Percentiles rank a stretch among this genome's conserved stretches.
Conservation (phyloP, 2,888 invertebrate species). For the Gandaritis pyraliata region DNA sequence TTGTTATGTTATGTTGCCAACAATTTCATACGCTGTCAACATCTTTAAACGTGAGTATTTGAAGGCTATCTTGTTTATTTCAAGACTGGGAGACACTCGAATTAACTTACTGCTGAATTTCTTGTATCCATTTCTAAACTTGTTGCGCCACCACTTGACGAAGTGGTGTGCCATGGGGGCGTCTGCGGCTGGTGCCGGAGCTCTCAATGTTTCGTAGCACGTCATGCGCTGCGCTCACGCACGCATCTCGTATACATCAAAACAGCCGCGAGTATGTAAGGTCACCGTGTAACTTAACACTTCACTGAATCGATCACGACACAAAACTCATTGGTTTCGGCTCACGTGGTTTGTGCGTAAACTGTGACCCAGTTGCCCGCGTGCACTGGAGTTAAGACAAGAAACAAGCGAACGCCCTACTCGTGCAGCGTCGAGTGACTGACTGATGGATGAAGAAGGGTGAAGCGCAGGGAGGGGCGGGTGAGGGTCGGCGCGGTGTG, state of each 20-base stretch:
- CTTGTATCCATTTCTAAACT: constrained; percentile 90
- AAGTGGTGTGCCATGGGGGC: constrained; percentile 90
- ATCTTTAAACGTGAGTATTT: constrained; percentile 27
- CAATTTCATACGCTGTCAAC: constrained; percentile 37
- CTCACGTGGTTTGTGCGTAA: constrained; percentile 62
- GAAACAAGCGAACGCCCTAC: constrained; percentile 63
- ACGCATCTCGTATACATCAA: constrained; percentile 83
- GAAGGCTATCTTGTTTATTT: constrained; percentile 42
- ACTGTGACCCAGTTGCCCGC: constrained; percentile 80
- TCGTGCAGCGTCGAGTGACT: constrained; percentile 73
- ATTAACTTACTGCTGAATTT: constrained; percentile 87
- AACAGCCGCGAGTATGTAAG: constrained; percentile 74
- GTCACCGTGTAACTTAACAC: constrained; percentile 64
- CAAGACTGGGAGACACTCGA: constrained; percentile 28
- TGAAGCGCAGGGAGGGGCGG: constrained; percentile 57
- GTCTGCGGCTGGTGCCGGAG: constrained; percentile 83
- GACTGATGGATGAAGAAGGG: constrained; percentile 73
- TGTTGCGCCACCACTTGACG: constrained; percentile 91
- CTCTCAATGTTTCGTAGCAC: constrained; percentile 84
- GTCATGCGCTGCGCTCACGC: constrained; percentile 85
- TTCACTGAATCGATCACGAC: constrained; percentile 71
- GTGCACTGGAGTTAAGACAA: constrained; percentile 63
- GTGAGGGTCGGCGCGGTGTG: constrained; percentile 56
- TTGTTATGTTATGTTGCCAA: constrained; percentile 43
- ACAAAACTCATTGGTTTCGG: constrained; percentile 59